Conservation (phyloP, 2,888 invertebrate genomes). For the Gerris lacustris region DNA sequence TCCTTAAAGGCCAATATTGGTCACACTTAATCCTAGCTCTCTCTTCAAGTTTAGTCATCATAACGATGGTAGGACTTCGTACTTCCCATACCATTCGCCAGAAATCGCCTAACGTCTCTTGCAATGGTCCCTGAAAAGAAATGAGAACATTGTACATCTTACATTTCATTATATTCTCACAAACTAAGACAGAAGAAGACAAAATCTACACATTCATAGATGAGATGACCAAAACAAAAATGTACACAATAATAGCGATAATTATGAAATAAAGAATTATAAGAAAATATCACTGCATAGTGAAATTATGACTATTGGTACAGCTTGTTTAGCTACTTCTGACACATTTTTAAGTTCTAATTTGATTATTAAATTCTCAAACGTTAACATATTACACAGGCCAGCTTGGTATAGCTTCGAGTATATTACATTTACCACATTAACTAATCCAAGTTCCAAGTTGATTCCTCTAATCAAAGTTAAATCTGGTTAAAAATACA, state of each 20-base stretch:
- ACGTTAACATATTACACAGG: too few relatives aligned
- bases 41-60: constrained; percentile 99
- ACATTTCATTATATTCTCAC: constrained; percentile 3
- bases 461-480: too few relatives aligned
- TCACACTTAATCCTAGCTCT: constrained; percentile 92
- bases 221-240: not conserved
- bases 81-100: constrained; percentile 99
- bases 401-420: too few relatives aligned
- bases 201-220: not conserved
- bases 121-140: constrained; percentile 67
- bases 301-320: too few relatives aligned
- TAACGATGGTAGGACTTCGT: constrained; percentile 84
- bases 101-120: constrained; percentile 94
- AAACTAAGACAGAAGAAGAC: not conserved
- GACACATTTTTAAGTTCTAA: too few relatives aligned
- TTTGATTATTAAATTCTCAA: too few relatives aligned
- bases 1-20: constrained; percentile 91
- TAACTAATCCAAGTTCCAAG: too few relatives aligned
- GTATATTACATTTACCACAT: too few relatives aligned
- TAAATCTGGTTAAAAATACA: too few relatives aligned
- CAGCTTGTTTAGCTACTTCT: too few relatives aligned
- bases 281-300: too few relatives aligned
- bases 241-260: not conserved
- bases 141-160: constrained; percentile 13
- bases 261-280: too few relatives aligned